Percentiles rank a stretch among this genome's conserved stretches.
Evolutionary conservation across 2,797 vertebrate genomes (phyloP).

Genomic region (Neostethus bicornis): DNA sequence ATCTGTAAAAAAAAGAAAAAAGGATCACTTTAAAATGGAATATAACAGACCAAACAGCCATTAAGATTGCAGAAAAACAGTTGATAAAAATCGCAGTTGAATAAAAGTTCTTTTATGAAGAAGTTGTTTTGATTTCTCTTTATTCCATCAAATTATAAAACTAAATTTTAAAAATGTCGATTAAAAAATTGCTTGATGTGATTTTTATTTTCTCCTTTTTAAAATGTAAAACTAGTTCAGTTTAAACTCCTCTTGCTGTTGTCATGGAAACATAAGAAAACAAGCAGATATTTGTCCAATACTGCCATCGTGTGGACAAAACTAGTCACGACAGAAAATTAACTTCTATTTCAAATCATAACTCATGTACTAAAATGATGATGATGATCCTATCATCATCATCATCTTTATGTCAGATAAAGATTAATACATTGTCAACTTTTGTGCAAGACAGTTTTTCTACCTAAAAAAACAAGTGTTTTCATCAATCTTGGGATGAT

Average conservation of each 20-base stretch:
- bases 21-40: not conserved
- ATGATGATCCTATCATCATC: too few relatives aligned
- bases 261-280: too few relatives aligned
- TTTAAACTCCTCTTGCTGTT: too few relatives aligned
- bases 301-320: slow-evolving; percentile 74
- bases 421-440: too few relatives aligned
- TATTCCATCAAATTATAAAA: not conserved
- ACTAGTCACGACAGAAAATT: slow-evolving; percentile 27
- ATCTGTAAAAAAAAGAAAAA: slow-evolving; percentile 34
- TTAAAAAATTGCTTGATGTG: not conserved
- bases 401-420: too few relatives aligned
- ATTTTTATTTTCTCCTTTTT: too few relatives aligned
- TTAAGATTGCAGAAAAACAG: slow-evolving; percentile 24
- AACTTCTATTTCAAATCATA: not conserved
- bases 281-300: slow-evolving; percentile 62
- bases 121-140: slow-evolving; percentile 16
- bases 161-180: slow-evolving; percentile 2
- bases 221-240: too few relatives aligned
- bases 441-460: too few relatives aligned
- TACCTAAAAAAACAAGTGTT: too few relatives aligned
- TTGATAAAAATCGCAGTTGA: slow-evolving; percentile 37
- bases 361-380: too few relatives aligned
- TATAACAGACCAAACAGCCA: slow-evolving; percentile 19
- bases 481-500: too few relatives aligned
- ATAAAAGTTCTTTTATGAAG: slow-evolving; percentile 60